These are phyloP conservation scores for Pachyramphus minor DNA, from an alignment of 2,113 vertebrate species.

Conservation along the genomic window DNA sequence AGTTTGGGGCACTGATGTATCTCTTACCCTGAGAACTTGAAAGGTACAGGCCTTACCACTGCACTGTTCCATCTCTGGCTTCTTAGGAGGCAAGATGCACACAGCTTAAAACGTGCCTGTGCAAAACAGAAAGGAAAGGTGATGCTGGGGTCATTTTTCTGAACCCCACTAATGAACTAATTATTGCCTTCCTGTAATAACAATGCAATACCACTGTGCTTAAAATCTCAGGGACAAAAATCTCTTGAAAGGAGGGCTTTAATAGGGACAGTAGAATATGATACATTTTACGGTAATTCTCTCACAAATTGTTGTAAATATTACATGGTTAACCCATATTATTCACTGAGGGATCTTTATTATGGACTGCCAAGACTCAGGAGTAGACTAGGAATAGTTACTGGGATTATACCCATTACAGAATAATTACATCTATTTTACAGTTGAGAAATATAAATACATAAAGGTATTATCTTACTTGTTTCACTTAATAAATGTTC, in stretches of 20 bases:
- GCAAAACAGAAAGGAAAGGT: constrained; percentile 40
- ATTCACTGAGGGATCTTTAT: background rate
- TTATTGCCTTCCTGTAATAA: constrained; percentile 42
- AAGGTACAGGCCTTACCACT: background rate
- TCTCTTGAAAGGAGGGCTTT: background rate
- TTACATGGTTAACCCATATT: background rate
- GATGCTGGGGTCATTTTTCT: background rate
- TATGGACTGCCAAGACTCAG: background rate
- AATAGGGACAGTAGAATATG: background rate
- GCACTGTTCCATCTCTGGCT: background rate
- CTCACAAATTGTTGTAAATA: background rate
- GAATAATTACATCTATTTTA: background rate
- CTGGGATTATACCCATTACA: background rate
- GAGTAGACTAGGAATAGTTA: background rate
- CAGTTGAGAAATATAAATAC: background rate
- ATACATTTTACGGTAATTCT: constrained; percentile 1
- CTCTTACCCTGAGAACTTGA: background rate
- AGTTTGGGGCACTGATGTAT: background rate
- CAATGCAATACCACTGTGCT: constrained; percentile 26
- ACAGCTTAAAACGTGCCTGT: constrained; percentile 21
- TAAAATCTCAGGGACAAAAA: background rate
- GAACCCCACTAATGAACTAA: constrained; percentile 56
- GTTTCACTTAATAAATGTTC: background rate
- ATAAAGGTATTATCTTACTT: background rate
- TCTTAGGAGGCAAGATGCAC: background rate